Evolutionary conservation across 2,797 vertebrate genomes (phyloP).

Genomic region (Tinamus major): DNA sequence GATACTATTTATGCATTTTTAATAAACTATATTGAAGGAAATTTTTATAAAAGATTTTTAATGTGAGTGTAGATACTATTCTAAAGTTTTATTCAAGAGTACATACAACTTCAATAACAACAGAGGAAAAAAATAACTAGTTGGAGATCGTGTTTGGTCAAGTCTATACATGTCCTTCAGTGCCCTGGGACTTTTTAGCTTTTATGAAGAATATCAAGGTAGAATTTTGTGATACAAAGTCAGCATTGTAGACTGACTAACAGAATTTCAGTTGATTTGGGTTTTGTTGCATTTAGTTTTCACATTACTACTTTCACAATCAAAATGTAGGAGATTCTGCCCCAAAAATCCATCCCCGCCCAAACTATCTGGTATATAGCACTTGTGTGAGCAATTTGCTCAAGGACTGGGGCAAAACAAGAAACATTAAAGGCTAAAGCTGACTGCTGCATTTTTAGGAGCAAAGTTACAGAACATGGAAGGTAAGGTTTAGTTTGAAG

Average conservation of each 20-base stretch:
- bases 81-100: neutral
- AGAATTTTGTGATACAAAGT: neutral
- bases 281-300: neutral
- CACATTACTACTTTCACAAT: neutral
- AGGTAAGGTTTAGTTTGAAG: slow-evolving; percentile 12
- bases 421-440: neutral
- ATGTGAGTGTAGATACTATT: neutral
- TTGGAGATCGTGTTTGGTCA: neutral
- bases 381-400: neutral
- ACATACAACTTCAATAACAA: neutral
- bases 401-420: neutral
- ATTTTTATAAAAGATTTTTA: neutral
- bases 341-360: neutral
- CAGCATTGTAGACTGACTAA: neutral
- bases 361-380: neutral
- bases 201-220: neutral
- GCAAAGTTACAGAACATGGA: neutral
- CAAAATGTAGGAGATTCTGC: neutral
- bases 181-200: neutral
- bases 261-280: neutral
- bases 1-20: neutral
- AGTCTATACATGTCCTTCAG: neutral
- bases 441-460: neutral
- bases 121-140: neutral
- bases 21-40: neutral